phyloP scores from a whole-genome alignment of 30 jellyfish, hydroid and myxozoan genomes.

The Pelagia noctiluca region DNA sequence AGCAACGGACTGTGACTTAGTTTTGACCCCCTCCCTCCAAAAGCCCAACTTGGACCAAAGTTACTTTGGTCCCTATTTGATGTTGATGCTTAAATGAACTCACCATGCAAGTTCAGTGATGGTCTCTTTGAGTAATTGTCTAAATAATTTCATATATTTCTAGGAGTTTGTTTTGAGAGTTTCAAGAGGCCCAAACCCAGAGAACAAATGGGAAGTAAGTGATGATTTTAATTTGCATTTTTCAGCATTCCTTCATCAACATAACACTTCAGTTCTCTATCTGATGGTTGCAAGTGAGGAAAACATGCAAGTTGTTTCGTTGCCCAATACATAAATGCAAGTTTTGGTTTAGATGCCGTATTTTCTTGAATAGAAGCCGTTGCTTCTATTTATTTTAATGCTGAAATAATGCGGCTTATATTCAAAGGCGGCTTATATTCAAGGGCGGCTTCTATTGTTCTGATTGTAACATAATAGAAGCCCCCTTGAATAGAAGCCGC shows the following conservation, averaged over 20 bases:
- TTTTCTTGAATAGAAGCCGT: too few relatives aligned
- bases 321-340: background rate
- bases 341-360: too few relatives aligned
- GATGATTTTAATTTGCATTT: background rate
- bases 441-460: too few relatives aligned
- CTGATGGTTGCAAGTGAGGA: background rate
- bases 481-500: too few relatives aligned
- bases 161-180: slow-evolving; percentile 91
- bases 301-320: background rate
- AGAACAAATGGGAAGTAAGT: slow-evolving; percentile 90
- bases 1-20: background rate
- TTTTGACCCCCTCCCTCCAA: background rate
- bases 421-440: too few relatives aligned
- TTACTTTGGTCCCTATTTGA: too few relatives aligned
- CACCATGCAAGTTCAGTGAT: background rate
- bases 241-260: slow-evolving; percentile 1
- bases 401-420: too few relatives aligned
- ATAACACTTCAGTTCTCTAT: background rate
- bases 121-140: background rate
- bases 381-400: too few relatives aligned
- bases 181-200: slow-evolving; percentile 94
- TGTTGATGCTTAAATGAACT: background rate
- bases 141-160: background rate
- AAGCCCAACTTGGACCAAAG: background rate
- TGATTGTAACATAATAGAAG: too few relatives aligned